phyloP scores from a whole-genome alignment of 2,888 invertebrate genomes.

The Ramazzottius varieornatus region DNA sequence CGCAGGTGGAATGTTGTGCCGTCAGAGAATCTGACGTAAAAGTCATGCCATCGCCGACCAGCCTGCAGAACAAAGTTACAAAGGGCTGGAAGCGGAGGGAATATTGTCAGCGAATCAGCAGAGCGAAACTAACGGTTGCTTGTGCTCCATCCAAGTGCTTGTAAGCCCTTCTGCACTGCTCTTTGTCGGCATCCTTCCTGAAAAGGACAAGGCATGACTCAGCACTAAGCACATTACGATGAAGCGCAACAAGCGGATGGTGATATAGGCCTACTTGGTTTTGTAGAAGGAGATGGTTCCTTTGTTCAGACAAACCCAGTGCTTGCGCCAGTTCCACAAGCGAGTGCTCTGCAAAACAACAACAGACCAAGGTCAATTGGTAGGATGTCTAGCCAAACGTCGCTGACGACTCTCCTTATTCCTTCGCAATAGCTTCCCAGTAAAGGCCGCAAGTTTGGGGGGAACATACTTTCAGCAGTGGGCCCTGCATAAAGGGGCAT shows the following conservation, averaged over 20 bases:
- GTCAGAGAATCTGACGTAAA: neutral
- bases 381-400: no score
- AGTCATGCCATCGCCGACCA: neutral
- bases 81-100: neutral
- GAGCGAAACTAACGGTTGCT: neutral
- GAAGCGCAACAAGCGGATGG: neutral
- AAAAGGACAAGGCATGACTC: neutral
- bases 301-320: neutral
- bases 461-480: neutral
- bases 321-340: no score
- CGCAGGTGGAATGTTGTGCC: neutral
- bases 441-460: no score
- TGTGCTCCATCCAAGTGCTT: neutral
- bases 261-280: neutral
- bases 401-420: no score
- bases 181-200: neutral
- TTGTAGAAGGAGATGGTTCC: neutral
- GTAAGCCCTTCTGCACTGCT: neutral
- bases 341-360: no score
- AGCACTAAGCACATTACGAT: neutral
- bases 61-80: neutral
- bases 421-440: no score
- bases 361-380: no score
- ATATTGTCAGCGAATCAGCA: neutral
- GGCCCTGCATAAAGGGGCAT: neutral